phyloP scores from a whole-genome alignment of 2,888 invertebrate species.

The Parnassius apollo region DNA sequence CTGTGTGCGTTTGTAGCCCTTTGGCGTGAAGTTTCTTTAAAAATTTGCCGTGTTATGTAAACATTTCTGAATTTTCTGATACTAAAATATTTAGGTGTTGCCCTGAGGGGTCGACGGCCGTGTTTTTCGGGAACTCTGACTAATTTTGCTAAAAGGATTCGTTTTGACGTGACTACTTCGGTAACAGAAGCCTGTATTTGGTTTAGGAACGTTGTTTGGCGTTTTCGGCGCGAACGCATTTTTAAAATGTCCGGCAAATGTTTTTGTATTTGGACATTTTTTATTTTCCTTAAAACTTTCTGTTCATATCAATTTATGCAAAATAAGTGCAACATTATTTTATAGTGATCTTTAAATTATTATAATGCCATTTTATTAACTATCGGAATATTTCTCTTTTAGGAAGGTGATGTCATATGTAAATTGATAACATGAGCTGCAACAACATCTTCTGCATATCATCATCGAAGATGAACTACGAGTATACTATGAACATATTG shows the following conservation, averaged over 20 bases:
- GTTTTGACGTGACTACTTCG: slow-evolving; percentile 48
- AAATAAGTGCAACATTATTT: slow-evolving; percentile 12
- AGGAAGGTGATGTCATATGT: background rate
- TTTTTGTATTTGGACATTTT: slow-evolving; percentile 30
- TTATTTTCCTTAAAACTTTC: slow-evolving; percentile 36
- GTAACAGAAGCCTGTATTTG: slow-evolving; percentile 50
- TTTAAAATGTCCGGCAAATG: slow-evolving; percentile 40
- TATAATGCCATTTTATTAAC: slow-evolving; percentile 8
- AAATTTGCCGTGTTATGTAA: slow-evolving; percentile 75
- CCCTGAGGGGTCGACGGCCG: slow-evolving; percentile 69
- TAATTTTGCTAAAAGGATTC: slow-evolving; percentile 70
- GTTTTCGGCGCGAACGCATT: slow-evolving; percentile 50
- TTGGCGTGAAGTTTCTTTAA: slow-evolving; percentile 68
- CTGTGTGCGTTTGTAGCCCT: slow-evolving; percentile 70
- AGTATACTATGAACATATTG: too few relatives aligned
- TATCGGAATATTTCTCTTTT: slow-evolving; percentile 10
- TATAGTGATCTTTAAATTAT: background rate
- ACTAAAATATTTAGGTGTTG: slow-evolving; percentile 76
- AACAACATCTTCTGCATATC: background rate
- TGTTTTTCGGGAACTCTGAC: slow-evolving; percentile 78
- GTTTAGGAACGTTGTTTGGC: slow-evolving; percentile 42
- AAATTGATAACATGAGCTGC: background rate
- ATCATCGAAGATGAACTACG: too few relatives aligned
- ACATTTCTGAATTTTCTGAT: slow-evolving; percentile 64
- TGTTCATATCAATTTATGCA: slow-evolving; percentile 29